Evolutionary conservation across 2,797 vertebrate genomes (phyloP).

Genomic region (Anniella stebbinsi): DNA sequence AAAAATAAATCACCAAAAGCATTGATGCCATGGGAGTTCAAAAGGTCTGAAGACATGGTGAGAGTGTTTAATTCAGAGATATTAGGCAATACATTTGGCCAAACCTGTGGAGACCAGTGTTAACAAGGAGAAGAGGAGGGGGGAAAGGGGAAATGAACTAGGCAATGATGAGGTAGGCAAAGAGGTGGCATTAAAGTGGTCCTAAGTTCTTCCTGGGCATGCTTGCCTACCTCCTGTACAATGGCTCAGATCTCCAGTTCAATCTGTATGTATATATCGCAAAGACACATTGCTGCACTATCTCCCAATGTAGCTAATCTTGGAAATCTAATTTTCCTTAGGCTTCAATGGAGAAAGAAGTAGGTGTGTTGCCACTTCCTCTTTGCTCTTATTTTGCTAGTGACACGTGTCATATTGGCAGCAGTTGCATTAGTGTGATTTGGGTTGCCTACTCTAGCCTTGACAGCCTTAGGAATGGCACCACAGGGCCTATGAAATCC

Average conservation of each 20-base stretch:
- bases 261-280: neutral
- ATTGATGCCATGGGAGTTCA: neutral
- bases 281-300: neutral
- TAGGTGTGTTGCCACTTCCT: neutral
- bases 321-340: neutral
- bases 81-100: neutral
- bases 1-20: neutral
- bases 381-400: neutral
- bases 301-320: neutral
- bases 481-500: neutral
- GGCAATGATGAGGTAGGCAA: neutral
- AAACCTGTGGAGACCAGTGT: neutral
- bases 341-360: neutral
- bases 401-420: neutral
- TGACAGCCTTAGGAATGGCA: constrained; percentile 1
- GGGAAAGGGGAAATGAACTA: neutral
- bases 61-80: neutral
- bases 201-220: too few species aligned
- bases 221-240: neutral
- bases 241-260: neutral
- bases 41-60: neutral
- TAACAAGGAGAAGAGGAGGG: neutral
- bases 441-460: neutral
- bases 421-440: too few species aligned
- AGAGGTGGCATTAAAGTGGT: neutral